Evolutionary conservation across 2,113 vertebrate species (phyloP).

Genomic region (Barbus barbus): DNA sequence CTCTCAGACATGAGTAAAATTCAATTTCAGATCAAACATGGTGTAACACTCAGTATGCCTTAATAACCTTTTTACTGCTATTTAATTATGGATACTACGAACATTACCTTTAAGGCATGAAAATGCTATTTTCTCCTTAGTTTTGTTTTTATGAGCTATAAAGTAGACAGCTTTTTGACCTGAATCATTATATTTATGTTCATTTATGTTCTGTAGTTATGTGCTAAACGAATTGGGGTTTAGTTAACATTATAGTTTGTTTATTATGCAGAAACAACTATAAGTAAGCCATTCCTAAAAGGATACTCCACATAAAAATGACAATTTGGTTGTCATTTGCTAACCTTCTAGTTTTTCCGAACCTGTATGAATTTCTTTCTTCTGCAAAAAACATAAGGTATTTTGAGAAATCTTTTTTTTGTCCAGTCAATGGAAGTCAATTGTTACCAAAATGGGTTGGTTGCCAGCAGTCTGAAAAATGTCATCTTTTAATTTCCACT

Average conservation of each 20-base stretch:
- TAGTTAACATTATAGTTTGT: neutral
- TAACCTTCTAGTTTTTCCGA: neutral
- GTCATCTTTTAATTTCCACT: too few relatives aligned
- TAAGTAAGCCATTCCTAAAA: neutral
- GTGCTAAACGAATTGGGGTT: neutral
- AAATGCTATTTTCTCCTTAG: neutral
- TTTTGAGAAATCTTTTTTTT: too few relatives aligned
- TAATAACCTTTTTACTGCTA: conserved; percentile 22
- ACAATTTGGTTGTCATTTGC: neutral
- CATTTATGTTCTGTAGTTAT: too few relatives aligned
- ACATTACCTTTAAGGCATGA: conserved; percentile 8
- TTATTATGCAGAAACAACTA: neutral
- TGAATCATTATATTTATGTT: neutral
- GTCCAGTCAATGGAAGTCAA: too few relatives aligned
- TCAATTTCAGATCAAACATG: conserved; percentile 38
- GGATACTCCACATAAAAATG: neutral
- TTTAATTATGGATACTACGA: neutral
- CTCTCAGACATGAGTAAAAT: conserved; percentile 4
- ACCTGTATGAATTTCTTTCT: too few relatives aligned
- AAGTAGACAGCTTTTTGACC: neutral
- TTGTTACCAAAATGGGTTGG: too few relatives aligned
- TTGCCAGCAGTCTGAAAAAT: too few relatives aligned
- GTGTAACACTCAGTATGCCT: neutral
- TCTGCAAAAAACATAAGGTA: too few relatives aligned
- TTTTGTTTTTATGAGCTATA: neutral